Conservation (phyloP, 2,888 invertebrate genomes). For the Colletes collaris region DNA sequence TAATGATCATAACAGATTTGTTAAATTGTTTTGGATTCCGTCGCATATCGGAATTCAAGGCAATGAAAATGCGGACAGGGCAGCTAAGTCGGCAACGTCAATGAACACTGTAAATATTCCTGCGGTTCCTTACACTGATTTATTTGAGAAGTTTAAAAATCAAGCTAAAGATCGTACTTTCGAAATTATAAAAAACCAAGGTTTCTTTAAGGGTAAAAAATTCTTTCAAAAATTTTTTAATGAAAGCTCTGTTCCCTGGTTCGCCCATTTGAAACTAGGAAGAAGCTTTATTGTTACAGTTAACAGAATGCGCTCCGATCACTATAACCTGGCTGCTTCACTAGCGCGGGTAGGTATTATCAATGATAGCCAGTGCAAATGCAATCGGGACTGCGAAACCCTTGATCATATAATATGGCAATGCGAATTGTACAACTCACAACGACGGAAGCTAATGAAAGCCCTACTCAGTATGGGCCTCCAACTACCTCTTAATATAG, state of each 20-base stretch:
- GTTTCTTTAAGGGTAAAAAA: not conserved
- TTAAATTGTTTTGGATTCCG: conserved; percentile 1
- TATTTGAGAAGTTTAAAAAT: not conserved
- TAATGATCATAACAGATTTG: not conserved
- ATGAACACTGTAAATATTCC: not conserved
- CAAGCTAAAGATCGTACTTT: not conserved
- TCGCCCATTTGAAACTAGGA: not conserved
- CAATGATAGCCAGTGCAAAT: not conserved
- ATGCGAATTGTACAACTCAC: not conserved
- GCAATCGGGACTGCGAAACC: not conserved
- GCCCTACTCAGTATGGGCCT: not conserved
- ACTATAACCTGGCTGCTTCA: not conserved
- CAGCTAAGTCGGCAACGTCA: too few relatives aligned
- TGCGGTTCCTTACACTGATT: not conserved
- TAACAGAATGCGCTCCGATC: not conserved
- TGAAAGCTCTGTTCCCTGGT: not conserved
- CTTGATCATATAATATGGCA: conserved; percentile 2
- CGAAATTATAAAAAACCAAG: not conserved
- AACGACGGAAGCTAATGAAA: not conserved
- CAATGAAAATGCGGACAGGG: too few relatives aligned
- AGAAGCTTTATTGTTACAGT: not conserved
- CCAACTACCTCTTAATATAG: not conserved
- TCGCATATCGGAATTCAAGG: not conserved
- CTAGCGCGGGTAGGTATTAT: not conserved
- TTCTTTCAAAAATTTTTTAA: not conserved